Percentiles rank a stretch among this genome's conserved stretches.
These are phyloP conservation scores for Synanthedon myopaeformis DNA, from an alignment of 2,888 invertebrate genomes.

Conservation along the genomic window DNA sequence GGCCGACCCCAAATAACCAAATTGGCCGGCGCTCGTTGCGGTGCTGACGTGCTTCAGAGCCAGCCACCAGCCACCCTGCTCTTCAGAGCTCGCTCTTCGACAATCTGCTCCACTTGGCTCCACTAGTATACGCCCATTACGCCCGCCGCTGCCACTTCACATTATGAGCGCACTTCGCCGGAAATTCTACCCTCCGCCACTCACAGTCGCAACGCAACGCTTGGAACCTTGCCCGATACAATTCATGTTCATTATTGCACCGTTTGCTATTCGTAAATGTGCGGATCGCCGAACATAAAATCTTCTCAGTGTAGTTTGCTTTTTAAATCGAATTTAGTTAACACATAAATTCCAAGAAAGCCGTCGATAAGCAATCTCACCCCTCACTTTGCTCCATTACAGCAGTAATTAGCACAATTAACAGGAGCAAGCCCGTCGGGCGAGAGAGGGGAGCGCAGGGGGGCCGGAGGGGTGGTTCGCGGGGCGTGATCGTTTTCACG, in stretches of 20 bases:
- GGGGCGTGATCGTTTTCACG: slow-evolving; percentile 60
- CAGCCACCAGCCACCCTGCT: slow-evolving; percentile 8
- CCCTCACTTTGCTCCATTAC: slow-evolving; percentile 65
- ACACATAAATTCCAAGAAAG: slow-evolving; percentile 52
- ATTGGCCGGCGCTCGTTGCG: slow-evolving; percentile 54
- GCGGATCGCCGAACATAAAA: slow-evolving; percentile 13
- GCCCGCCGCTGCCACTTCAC: slow-evolving; percentile 19
- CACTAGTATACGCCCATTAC: slow-evolving; percentile 27
- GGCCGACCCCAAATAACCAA: slow-evolving; percentile 68
- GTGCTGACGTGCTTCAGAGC: slow-evolving; percentile 26
- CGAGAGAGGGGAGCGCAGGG: slow-evolving; percentile 14
- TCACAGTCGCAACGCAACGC: slow-evolving; percentile 27
- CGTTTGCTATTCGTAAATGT: slow-evolving; percentile 29
- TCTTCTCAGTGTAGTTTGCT: not conserved
- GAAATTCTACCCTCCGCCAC: slow-evolving; percentile 26
- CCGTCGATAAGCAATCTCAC: slow-evolving; percentile 67
- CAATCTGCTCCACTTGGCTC: slow-evolving; percentile 16
- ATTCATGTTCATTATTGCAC: slow-evolving; percentile 42
- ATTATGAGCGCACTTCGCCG: slow-evolving; percentile 32
- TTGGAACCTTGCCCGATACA: slow-evolving; percentile 51
- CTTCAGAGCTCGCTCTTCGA: slow-evolving; percentile 3
- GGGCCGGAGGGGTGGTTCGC: slow-evolving; percentile 7
- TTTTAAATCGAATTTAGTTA: slow-evolving; percentile 21
- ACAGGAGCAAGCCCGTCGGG: slow-evolving; percentile 42
- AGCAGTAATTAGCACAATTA: slow-evolving; percentile 72